phyloP scores from a whole-genome alignment of 1,140 invertebrate species.

The Acromyrmex heyeri region DNA sequence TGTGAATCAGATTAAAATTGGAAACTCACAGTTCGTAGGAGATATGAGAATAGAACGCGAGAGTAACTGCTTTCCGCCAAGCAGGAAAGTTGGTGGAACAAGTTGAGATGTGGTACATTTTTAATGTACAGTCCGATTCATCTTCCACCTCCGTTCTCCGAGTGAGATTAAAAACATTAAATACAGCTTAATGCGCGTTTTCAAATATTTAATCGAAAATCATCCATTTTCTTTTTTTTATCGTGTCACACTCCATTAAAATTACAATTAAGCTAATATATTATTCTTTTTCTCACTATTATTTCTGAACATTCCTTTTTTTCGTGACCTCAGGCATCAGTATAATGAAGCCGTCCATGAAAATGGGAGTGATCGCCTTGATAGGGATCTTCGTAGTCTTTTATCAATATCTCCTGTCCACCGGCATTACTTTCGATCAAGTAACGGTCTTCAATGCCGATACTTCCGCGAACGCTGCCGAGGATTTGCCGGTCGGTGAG shows the following conservation, averaged over 20 bases:
- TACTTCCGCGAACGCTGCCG: constrained; percentile 75
- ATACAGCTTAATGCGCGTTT: background rate
- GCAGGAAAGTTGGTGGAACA: background rate
- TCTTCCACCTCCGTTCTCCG: constrained; percentile 17
- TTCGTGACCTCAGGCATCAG: constrained; percentile 49
- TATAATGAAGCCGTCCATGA: constrained; percentile 83
- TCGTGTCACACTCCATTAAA: background rate
- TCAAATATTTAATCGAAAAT: background rate
- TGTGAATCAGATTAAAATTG: constrained; percentile 57
- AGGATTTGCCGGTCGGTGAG: constrained; percentile 75
- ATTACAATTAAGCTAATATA: background rate
- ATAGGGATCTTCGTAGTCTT: constrained; percentile 83
- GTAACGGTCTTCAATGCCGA: constrained; percentile 77
- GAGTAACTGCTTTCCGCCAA: constrained; percentile 1
- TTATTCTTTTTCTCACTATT: constrained; percentile 43
- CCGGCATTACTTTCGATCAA: constrained; percentile 82
- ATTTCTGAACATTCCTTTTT: background rate
- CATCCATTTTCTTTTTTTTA: background rate
- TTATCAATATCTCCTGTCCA: constrained; percentile 84
- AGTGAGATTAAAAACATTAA: constrained; percentile 13
- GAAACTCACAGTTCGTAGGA: constrained; percentile 7
- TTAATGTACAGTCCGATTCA: constrained; percentile 39
- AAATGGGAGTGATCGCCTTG: constrained; percentile 83
- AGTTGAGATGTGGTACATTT: constrained; percentile 45
- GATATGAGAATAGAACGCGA: constrained; percentile 12